A percentile compares a stretch with the other conserved stretches of the same genome.
phyloP scores from a whole-genome alignment of 2,797 vertebrate species.

The Melanotaenia pygmaea region DNA sequence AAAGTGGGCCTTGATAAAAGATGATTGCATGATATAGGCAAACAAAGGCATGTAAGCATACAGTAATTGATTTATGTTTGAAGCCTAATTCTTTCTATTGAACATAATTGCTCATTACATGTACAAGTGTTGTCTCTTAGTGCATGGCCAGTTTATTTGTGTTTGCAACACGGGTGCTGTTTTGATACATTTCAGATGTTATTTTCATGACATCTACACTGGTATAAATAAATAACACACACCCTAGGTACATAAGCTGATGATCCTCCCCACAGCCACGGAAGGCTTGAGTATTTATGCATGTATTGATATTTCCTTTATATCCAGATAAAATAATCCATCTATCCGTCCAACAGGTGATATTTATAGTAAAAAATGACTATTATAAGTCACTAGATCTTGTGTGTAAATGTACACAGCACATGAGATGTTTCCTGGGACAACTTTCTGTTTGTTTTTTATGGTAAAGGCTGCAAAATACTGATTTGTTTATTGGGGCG shows the following conservation, averaged over 20 bases:
- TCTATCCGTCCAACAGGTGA: neutral
- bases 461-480: neutral
- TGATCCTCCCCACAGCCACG: neutral
- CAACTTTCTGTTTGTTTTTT: neutral
- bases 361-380: neutral
- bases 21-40: too few relatives aligned
- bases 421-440: neutral
- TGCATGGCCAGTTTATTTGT: neutral
- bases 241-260: neutral
- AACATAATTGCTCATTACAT: neutral
- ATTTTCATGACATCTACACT: neutral
- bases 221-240: neutral
- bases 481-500: neutral
- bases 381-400: neutral
- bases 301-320: neutral
- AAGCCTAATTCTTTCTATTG: neutral
- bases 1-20: neutral
- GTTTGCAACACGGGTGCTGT: neutral
- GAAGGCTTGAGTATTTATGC: neutral
- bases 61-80: neutral
- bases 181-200: neutral
- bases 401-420: neutral
- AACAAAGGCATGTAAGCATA: neutral
- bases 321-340: neutral
- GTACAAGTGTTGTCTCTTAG: neutral